Conservation (phyloP, 1,140 invertebrate species). For the Drosophila pruinosa region DNA sequence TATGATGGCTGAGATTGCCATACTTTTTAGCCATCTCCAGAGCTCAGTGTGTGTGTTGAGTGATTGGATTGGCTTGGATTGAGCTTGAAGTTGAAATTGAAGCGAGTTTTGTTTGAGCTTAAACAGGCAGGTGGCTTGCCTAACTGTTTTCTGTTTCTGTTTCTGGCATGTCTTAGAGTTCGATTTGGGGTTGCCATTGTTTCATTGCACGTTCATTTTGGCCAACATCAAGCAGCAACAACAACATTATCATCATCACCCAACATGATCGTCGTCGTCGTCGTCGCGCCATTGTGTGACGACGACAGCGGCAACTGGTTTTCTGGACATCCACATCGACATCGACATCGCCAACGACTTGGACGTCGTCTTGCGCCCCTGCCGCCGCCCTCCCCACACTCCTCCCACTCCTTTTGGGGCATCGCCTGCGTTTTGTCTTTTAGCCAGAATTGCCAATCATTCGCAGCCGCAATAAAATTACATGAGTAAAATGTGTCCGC, state of each 20-base stretch:
- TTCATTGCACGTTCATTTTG: slow-evolving; percentile 22
- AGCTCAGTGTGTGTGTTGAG: slow-evolving; percentile 31
- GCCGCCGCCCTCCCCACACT: not conserved
- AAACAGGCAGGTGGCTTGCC: slow-evolving; percentile 61
- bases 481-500: slow-evolving; percentile 81
- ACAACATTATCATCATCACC: slow-evolving; percentile 28
- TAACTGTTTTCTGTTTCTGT: slow-evolving; percentile 55
- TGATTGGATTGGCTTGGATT: slow-evolving; percentile 53
- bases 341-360: not conserved
- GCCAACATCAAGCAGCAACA: slow-evolving; percentile 41
- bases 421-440: slow-evolving; percentile 64
- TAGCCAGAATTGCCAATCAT: slow-evolving; percentile 79
- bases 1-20: slow-evolving; percentile 71
- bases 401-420: not conserved
- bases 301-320: slow-evolving; percentile 61
- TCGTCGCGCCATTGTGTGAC: slow-evolving; percentile 57
- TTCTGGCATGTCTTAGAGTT: slow-evolving; percentile 10
- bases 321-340: slow-evolving; percentile 37
- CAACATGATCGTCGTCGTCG: slow-evolving; percentile 17
- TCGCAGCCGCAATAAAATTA: slow-evolving; percentile 79
- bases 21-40: slow-evolving; percentile 65
- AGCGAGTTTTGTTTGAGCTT: not conserved
- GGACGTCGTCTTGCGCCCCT: not conserved
- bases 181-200: slow-evolving; percentile 57
- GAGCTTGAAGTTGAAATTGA: slow-evolving; percentile 18